phyloP scores from a whole-genome alignment of 1,140 invertebrate genomes.

The Brachionus sp. region DNA sequence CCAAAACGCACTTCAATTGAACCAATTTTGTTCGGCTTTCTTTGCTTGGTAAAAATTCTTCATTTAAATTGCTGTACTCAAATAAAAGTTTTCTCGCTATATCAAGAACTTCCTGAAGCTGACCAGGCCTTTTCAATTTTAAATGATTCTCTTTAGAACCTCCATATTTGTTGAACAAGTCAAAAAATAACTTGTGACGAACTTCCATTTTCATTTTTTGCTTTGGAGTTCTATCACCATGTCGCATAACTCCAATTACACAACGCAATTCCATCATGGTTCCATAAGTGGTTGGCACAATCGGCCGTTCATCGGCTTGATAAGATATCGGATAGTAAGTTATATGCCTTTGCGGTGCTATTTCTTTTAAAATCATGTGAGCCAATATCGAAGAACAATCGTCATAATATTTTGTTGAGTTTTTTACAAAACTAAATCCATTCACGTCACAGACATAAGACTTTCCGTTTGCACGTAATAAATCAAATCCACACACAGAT shows the following conservation, averaged over 20 bases:
- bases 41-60: slow-evolving; percentile 11
- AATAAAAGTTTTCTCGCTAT: slow-evolving; percentile 80
- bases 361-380: slow-evolving; percentile 83
- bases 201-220: slow-evolving; percentile 99
- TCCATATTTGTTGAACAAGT: slow-evolving; percentile 95
- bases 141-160: slow-evolving; percentile 90
- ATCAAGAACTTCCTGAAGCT: slow-evolving; percentile 81
- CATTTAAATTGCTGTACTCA: slow-evolving; percentile 70
- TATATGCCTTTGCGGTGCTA: slow-evolving; percentile 90
- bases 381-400: slow-evolving; percentile 87
- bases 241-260: slow-evolving; percentile 94
- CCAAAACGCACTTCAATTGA: slow-evolving; percentile 93
- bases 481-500: slow-evolving; percentile 98
- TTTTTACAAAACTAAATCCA: slow-evolving; percentile 99
- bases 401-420: slow-evolving; percentile 99
- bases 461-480: slow-evolving; percentile 91
- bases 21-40: slow-evolving; percentile 93
- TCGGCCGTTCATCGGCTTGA: slow-evolving; percentile 93
- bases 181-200: slow-evolving; percentile 97
- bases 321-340: slow-evolving; percentile 88
- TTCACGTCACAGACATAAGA: slow-evolving; percentile 99
- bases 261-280: slow-evolving; percentile 99
- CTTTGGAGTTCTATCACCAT: slow-evolving; percentile 97
- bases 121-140: slow-evolving; percentile 93
- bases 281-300: slow-evolving; percentile 96